phyloP scores from a whole-genome alignment of 2,113 vertebrate genomes.

The Callopanchax toddi region DNA sequence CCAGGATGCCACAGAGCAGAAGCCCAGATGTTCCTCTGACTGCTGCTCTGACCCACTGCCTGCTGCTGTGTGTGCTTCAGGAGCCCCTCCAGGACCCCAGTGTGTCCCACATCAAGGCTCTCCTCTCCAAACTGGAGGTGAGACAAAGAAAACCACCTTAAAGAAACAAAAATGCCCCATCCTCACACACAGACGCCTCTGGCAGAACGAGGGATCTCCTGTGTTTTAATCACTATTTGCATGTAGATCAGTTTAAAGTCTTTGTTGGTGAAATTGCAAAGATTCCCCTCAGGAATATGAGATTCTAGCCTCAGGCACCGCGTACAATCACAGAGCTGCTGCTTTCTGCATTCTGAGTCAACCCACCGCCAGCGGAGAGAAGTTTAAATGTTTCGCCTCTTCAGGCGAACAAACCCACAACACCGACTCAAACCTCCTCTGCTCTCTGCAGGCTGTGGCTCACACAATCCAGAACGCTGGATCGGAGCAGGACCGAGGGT shows the following conservation, averaged over 20 bases:
- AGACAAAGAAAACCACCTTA: slow-evolving; percentile 1
- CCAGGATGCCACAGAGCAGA: slow-evolving; percentile 25
- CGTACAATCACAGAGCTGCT: slow-evolving; percentile 25
- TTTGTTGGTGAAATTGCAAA: slow-evolving; percentile 28
- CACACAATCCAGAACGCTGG: slow-evolving; percentile 30
- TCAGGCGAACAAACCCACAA: slow-evolving; percentile 4
- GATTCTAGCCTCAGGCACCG: slow-evolving; percentile 35
- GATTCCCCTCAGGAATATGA: slow-evolving; percentile 16
- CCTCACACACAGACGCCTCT: slow-evolving; percentile 22
- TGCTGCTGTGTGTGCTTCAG: slow-evolving; percentile 75
- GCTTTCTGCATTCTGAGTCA: slow-evolving; percentile 19
- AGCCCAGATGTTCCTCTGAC: slow-evolving; percentile 14
- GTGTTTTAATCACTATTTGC: slow-evolving; percentile 36
- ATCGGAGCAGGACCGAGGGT: slow-evolving; percentile 12
- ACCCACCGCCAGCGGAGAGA: not conserved
- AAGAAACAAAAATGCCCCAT: not conserved
- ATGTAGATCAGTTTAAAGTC: slow-evolving; percentile 35
- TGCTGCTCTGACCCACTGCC: slow-evolving; percentile 61
- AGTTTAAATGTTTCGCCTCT: not conserved
- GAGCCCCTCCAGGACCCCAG: slow-evolving; percentile 68
- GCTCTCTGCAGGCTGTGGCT: slow-evolving; percentile 60
- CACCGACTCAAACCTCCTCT: not conserved
- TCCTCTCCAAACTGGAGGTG: slow-evolving; percentile 73
- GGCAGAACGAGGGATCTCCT: slow-evolving; percentile 32
- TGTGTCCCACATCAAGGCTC: slow-evolving; percentile 55